Conservation (phyloP, 2,797 vertebrate species). For the Rachycentron canadum region DNA sequence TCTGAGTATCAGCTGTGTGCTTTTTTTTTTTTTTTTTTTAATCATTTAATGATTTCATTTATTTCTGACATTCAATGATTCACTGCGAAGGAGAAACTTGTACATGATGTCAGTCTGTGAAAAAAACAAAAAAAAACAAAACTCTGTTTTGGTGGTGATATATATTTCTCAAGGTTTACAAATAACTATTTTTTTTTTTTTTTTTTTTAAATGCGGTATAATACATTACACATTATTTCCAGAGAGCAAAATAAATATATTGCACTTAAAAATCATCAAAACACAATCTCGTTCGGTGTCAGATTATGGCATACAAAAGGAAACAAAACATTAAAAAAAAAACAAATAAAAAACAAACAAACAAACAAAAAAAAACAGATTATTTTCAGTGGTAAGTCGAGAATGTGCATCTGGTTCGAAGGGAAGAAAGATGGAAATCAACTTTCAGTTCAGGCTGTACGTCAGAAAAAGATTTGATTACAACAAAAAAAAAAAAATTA, state of each 20-base stretch:
- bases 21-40: background rate
- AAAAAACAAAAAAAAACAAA: constrained; percentile 47
- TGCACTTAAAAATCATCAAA: constrained; percentile 95
- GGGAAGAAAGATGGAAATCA: constrained; percentile 13
- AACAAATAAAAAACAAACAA: too few species aligned
- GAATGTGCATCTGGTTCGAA: constrained; percentile 75
- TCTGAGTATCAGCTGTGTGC: constrained; percentile 5
- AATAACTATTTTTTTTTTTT: constrained; percentile 87
- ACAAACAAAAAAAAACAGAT: constrained; percentile 64
- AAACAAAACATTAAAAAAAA: constrained; percentile 41
- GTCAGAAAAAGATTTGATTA: background rate
- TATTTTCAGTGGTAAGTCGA: constrained; percentile 73
- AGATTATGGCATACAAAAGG: constrained; percentile 73
- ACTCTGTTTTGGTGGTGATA: constrained; percentile 80
- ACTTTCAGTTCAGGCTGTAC: constrained; percentile 14
- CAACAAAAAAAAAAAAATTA: background rate
- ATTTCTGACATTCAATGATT: constrained; percentile 37
- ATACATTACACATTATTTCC: constrained; percentile 94
- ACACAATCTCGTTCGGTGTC: constrained; percentile 86
- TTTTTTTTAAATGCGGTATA: constrained; percentile 87
- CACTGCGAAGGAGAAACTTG: constrained; percentile 12
- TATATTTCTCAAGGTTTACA: constrained; percentile 92
- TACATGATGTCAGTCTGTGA: constrained; percentile 25
- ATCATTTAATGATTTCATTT: constrained; percentile 28
- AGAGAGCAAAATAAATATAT: constrained; percentile 99